phyloP scores from a whole-genome alignment of 2,113 vertebrate species.

The Eira barbara region DNA sequence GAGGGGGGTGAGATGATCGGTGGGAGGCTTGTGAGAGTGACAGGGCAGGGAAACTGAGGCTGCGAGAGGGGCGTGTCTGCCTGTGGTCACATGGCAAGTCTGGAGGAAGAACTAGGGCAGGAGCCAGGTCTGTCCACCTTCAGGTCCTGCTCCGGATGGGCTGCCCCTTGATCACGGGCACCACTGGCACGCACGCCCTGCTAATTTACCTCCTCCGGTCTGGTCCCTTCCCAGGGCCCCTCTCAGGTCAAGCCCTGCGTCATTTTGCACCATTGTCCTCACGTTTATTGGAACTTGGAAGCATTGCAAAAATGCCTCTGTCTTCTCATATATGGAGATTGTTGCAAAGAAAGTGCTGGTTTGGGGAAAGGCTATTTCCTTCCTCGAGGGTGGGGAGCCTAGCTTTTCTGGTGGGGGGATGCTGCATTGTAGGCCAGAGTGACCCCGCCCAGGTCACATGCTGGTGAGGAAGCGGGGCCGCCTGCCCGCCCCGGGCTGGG shows the following conservation, averaged over 20 bases:
- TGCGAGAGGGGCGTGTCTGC: neutral
- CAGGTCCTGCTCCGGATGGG: neutral
- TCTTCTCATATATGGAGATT: neutral
- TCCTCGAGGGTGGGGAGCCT: constrained; percentile 38
- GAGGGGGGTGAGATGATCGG: neutral
- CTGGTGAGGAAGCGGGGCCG: neutral
- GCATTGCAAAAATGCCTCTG: neutral
- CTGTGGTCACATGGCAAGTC: neutral
- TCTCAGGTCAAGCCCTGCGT: neutral
- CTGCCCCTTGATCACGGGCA: neutral
- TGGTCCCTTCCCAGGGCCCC: neutral
- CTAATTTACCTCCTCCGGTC: neutral
- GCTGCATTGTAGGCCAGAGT: neutral
- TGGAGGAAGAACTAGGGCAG: neutral
- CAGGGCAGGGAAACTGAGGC: neutral
- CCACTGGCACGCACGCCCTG: rapidly evolving
- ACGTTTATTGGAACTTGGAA: constrained; percentile 22
- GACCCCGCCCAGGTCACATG: neutral
- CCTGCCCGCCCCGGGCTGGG: neutral
- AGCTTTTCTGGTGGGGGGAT: neutral
- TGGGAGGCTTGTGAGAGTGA: neutral
- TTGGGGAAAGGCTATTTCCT: constrained; percentile 61
- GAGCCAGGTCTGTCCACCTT: neutral
- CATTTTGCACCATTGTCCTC: constrained; percentile 48
- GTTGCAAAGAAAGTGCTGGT: neutral